Base-by-base conservation (phyloP, 2,888 invertebrate genomes). In the Cryptosula pallasiana region DNA sequence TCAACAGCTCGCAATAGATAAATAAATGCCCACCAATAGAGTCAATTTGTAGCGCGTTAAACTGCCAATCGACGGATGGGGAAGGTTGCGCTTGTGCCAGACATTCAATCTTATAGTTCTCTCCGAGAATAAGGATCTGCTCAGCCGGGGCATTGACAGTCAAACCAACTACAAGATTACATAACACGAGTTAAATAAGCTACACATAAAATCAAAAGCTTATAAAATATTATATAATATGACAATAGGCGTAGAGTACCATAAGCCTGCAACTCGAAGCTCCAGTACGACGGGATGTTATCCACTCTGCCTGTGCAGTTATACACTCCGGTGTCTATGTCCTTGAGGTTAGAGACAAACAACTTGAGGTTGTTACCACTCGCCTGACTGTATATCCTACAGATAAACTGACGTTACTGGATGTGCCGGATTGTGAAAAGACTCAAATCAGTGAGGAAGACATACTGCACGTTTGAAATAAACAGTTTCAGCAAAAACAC, bases 241-340 rank as follows among this genome's bases (percentile, higher is more conserved):
- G n/a, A n/a, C n/a, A n/a, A n/a, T n/a, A n/a, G n/a, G n/a, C n/a
- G n/a, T n/a, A 57, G 13, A 27, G 20, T 63, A 63, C 63, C 63
- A 63, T 32, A 63, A 63, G 63, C 63, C 27, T 63, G 63, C 32
- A 63, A 63, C 63, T 63, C 63, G 32, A 63, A 63, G n/a, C 63
- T 63, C 63, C 63, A 63, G 9, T 20, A 3, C 32, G 63, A 63
- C 9, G 63, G 63, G 9, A 63, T 63, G n/a, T 32, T 63, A n/a
- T 20, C 5, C 2, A 63, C 63, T 34, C 13, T 63, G 25, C 63
- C 63, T 3, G 63, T 63, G 32, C 63, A 63, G 32, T 63, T 63
- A 63, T 63, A 63, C 2, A 9, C 32, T 29, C 63, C 63, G 32
- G 63, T 63, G n/a, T 63, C 63, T 3, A 29, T 63, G n/a, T 20